Evolutionary conservation across 2,888 invertebrate species (phyloP).

Genomic region (Aplocera efformata): DNA sequence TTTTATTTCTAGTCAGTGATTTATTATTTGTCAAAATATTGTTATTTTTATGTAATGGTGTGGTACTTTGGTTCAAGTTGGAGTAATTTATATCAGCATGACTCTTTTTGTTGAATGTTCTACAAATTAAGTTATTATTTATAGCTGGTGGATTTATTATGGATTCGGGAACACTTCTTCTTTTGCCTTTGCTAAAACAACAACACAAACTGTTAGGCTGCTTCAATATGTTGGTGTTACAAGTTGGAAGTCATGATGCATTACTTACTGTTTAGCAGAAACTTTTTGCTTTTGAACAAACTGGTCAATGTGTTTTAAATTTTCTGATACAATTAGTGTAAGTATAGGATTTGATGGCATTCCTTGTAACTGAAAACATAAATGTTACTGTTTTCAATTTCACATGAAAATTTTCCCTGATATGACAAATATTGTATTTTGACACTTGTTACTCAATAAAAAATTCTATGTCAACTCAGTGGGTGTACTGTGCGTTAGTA

Average conservation of each 20-base stretch:
- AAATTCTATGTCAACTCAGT: background rate
- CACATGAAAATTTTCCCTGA: too few relatives aligned
- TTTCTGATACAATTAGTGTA: constrained; percentile 60
- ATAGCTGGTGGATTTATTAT: constrained; percentile 12
- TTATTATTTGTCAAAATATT: too few relatives aligned
- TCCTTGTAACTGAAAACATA: constrained; percentile 50
- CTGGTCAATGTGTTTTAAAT: constrained; percentile 64
- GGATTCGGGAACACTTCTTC: constrained; percentile 52
- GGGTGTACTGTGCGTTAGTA: too few relatives aligned
- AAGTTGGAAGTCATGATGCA: background rate
- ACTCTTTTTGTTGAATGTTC: constrained; percentile 28
- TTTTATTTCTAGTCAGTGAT: too few relatives aligned
- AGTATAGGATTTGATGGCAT: constrained; percentile 48
- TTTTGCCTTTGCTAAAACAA: constrained; percentile 57
- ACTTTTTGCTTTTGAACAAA: constrained; percentile 61
- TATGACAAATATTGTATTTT: too few relatives aligned
- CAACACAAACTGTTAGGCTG: constrained; percentile 3
- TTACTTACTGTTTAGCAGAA: constrained; percentile 53
- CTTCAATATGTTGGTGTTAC: too few relatives aligned
- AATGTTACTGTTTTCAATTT: background rate
- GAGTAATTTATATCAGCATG: background rate
- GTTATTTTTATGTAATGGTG: too few relatives aligned
- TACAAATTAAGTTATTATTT: constrained; percentile 26
- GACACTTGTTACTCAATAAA: constrained; percentile 1
- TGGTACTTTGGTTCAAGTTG: too few relatives aligned